These are phyloP conservation scores for Ondatra zibethicus DNA, from an alignment of 2,113 vertebrate species.

Conservation along the genomic window DNA sequence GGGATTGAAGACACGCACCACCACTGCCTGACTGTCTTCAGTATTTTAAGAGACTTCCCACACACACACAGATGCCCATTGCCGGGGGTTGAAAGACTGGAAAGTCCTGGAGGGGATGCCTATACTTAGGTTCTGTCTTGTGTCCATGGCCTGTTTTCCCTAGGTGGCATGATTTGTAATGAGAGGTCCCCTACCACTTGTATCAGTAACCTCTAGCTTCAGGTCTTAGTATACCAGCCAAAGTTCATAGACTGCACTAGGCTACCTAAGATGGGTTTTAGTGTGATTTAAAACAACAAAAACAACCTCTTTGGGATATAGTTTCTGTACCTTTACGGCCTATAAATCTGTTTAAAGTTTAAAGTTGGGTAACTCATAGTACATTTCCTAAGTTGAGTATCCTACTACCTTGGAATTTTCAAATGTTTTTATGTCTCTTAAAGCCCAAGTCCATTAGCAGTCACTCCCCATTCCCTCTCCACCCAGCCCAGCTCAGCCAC, in stretches of 20 bases:
- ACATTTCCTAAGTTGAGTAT: not conserved
- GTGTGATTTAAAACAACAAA: not conserved
- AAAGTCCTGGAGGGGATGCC: not conserved
- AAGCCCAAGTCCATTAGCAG: not conserved
- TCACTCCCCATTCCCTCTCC: not conserved
- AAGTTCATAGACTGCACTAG: not conserved
- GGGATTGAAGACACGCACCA: too few species aligned
- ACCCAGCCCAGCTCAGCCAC: not conserved
- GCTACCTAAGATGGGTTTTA: not conserved
- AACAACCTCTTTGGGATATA: not conserved
- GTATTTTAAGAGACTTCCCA: not conserved
- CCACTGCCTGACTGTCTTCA: too few species aligned
- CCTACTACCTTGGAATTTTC: not conserved
- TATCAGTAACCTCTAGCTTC: not conserved
- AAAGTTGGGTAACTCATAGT: not conserved
- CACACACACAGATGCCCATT: fast-evolving
- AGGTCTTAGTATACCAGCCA: not conserved
- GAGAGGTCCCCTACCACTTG: not conserved
- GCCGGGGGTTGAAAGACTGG: fast-evolving
- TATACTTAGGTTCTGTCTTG: not conserved
- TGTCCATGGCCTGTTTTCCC: not conserved
- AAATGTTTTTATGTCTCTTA: not conserved
- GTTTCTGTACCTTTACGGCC: not conserved
- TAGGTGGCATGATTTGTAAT: not conserved
- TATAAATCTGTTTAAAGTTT: not conserved